Evolutionary conservation across 1,140 invertebrate genomes (phyloP).

Genomic region (Aphis gossypii): DNA sequence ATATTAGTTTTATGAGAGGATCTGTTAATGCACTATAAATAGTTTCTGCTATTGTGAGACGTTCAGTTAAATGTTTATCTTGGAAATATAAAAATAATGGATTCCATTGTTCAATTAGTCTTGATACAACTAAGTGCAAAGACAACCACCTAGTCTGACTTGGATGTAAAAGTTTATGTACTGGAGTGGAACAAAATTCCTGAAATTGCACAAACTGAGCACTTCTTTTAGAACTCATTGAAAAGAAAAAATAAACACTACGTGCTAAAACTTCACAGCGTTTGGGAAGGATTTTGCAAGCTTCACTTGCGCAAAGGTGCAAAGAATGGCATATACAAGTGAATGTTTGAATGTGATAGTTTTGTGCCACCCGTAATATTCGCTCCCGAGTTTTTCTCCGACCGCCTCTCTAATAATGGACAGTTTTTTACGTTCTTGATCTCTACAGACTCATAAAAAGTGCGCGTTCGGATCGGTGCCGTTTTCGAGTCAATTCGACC

Average conservation of each 20-base stretch:
- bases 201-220: not conserved
- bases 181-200: not conserved
- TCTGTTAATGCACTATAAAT: no score
- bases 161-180: not conserved
- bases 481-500: no score
- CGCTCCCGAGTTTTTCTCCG: no score
- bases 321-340: not conserved
- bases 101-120: not conserved
- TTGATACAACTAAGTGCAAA: not conserved
- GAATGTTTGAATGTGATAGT: no score
- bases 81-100: not conserved
- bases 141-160: not conserved
- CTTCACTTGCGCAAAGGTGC: not conserved
- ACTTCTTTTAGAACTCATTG: slow-evolving; percentile 6
- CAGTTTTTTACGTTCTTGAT: no score
- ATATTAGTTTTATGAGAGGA: no score
- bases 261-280: not conserved
- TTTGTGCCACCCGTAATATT: no score
- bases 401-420: no score
- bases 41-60: no score
- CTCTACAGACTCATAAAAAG: no score
- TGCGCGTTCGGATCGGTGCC: no score
- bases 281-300: not conserved
- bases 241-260: not conserved
- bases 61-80: no score